Percentiles rank a stretch among this genome's conserved stretches.
Conservation (phyloP, 2,113 vertebrate genomes). For the Brachypodius melanocephalos region DNA sequence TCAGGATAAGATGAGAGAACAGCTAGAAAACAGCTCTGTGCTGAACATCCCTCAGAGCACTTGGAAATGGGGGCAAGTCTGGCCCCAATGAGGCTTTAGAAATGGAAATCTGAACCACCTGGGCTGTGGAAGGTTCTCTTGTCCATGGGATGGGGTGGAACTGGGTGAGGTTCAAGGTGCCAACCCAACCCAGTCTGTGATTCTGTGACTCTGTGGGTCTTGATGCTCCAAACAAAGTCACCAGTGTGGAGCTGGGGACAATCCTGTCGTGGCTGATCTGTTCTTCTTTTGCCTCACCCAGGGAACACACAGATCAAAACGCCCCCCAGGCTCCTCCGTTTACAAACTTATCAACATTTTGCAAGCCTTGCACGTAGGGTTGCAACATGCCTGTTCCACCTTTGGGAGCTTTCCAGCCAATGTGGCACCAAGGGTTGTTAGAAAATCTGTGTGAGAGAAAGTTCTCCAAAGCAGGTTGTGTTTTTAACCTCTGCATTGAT, state of each 20-base stretch:
- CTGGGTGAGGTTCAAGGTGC: background rate
- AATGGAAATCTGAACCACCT: background rate
- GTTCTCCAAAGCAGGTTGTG: accelerated
- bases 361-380: accelerated
- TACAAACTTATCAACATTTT: background rate
- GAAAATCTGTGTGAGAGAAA: accelerated
- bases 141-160: background rate
- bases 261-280: background rate
- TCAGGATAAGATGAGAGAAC: background rate
- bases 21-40: background rate
- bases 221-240: background rate
- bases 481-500: background rate
- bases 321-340: background rate
- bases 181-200: background rate
- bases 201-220: background rate
- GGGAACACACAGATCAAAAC: accelerated
- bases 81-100: background rate
- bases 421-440: background rate
- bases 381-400: accelerated
- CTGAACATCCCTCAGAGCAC: background rate
- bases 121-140: background rate
- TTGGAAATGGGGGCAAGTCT: background rate
- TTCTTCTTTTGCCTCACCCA: background rate
- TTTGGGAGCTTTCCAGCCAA: accelerated
- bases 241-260: accelerated